These are phyloP conservation scores for Platygyra sinensis DNA, from an alignment of 64 coral and sea anemone genomes.

Conservation along the genomic window DNA sequence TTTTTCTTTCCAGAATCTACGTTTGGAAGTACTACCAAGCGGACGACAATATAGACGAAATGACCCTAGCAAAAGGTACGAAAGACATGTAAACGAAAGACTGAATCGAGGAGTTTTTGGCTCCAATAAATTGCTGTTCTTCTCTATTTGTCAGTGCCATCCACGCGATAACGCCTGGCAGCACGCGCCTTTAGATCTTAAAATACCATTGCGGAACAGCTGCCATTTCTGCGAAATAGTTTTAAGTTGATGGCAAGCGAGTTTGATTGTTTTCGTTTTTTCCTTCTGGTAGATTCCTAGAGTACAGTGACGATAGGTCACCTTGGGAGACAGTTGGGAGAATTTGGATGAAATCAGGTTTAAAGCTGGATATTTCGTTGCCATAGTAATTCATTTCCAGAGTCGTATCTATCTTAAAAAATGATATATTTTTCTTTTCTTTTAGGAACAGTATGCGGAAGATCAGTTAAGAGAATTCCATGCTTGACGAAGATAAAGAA, in stretches of 20 bases:
- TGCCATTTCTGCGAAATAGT: too few relatives aligned
- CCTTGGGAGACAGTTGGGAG: conserved; percentile 33
- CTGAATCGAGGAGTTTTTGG: too few relatives aligned
- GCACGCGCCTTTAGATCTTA: too few relatives aligned
- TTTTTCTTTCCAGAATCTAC: conserved; percentile 27
- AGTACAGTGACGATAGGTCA: conserved; percentile 43
- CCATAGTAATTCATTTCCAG: neutral
- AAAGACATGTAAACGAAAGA: neutral
- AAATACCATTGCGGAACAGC: neutral
- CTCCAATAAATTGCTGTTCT: too few relatives aligned
- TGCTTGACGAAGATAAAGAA: neutral
- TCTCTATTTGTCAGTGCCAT: neutral
- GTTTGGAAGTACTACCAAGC: conserved; percentile 41
- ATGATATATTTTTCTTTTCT: neutral
- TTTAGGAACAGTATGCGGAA: conserved; percentile 56
- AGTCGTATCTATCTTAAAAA: neutral
- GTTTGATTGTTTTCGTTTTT: neutral
- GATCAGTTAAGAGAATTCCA: conserved; percentile 47
- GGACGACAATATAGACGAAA: conserved; percentile 37
- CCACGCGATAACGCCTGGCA: neutral
- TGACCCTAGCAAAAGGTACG: conserved; percentile 42
- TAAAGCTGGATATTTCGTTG: neutral
- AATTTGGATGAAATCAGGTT: conserved; percentile 62
- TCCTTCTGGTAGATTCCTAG: conserved; percentile 11
- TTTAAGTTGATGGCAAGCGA: neutral